Base-by-base conservation (phyloP, 2,888 invertebrate genomes). In the Blomia tropicalis region DNA sequence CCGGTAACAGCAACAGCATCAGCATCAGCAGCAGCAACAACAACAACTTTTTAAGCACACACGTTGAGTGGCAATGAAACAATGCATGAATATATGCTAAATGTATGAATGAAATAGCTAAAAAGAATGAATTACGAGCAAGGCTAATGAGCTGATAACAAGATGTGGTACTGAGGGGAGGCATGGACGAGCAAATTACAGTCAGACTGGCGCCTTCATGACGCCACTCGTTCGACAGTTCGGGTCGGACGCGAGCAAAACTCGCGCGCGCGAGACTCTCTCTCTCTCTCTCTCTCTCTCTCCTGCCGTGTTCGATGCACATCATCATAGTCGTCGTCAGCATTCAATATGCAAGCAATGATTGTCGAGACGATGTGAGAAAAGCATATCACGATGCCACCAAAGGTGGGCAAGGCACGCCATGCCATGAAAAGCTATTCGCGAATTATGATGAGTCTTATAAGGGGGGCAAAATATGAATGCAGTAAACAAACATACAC, bases 161-260 rank as follows among this genome's bases (percentile, higher is more conserved):
- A 47, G 51, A 47, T 47, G 51, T 47, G 51, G 51, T n/a, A 47
- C 7, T 25, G 51, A 47, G 29, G 27, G 32, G 27, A 23, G n/a
- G 27, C 30, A 56, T 5, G 30, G 22, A 47, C 30, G 25, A 60
- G 44, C 30, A 60, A 60, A 30, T 29, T 47, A 60, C 51, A 60
- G 51, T 60, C 51, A 60, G 30, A 47, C 51, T 47, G 51, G 51
- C 51, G 51, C 51, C 51, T 47, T 47, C 51, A 47, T 47, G 51
- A 47, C 51, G 51, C 51, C 51, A 47, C 7, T 11, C 51, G 51
- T n/a, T 47, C 23, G 7, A 7, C 51, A 47, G n/a, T 47, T 47
- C 7, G 27, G 7, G n/a, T n/a, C n/a, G n/a, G 51, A 47, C 51
- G 7, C 23, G 27, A 47, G 36, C 7, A 11, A 17, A 27, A 19